These are phyloP conservation scores for Prunella fulvescens DNA, from an alignment of 2,113 vertebrate species.

Conservation along the genomic window DNA sequence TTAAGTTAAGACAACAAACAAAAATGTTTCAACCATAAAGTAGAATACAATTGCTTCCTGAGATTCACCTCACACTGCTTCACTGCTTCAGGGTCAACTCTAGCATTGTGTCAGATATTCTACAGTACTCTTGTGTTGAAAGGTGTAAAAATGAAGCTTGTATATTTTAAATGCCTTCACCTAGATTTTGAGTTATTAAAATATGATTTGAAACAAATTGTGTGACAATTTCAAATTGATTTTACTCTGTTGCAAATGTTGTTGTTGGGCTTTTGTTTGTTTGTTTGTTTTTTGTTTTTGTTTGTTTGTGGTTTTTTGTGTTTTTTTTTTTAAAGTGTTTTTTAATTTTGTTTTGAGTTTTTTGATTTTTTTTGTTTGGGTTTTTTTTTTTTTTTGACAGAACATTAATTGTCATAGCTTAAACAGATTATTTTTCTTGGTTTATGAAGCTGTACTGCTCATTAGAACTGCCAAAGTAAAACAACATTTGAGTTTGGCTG, in stretches of 20 bases:
- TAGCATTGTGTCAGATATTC: background rate
- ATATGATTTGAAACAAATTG: background rate
- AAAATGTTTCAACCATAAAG: background rate
- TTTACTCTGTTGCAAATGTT: background rate
- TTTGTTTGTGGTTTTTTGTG: background rate
- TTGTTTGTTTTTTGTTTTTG: background rate
- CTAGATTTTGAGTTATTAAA: background rate
- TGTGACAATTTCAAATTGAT: background rate
- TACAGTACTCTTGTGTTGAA: background rate
- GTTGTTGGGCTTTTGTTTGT: background rate
- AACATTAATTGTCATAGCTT: background rate
- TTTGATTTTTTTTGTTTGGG: background rate
- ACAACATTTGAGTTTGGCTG: background rate
- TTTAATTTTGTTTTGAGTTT: background rate
- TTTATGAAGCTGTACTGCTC: background rate
- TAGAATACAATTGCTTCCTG: background rate
- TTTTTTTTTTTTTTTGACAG: background rate
- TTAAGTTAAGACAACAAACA: background rate
- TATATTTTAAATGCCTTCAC: background rate
- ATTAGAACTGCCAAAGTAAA: background rate
- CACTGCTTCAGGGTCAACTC: background rate
- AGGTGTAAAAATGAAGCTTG: background rate
- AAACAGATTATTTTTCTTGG: background rate
- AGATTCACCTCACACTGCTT: background rate
- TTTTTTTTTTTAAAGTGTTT: background rate